Conservation (phyloP, 2,888 invertebrate species). For the Nebria salina region DNA sequence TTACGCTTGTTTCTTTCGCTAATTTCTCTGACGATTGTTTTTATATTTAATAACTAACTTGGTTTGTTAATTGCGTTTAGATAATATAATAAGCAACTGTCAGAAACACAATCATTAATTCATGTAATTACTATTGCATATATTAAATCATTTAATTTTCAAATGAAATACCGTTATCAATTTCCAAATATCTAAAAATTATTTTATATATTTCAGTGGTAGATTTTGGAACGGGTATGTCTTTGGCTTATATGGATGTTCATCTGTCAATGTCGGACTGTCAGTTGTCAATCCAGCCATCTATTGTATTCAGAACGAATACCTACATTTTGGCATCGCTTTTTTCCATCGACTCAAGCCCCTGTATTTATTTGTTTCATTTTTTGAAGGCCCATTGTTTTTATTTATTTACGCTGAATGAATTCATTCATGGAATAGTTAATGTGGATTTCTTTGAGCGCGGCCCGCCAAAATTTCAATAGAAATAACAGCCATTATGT, state of each 20-base stretch:
- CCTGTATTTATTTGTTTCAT: slow-evolving; percentile 32
- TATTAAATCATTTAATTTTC: slow-evolving; percentile 33
- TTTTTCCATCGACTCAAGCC: slow-evolving; percentile 25
- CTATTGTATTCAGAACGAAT: slow-evolving; percentile 44
- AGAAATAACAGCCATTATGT: too few relatives aligned
- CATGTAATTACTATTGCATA: slow-evolving; percentile 23
- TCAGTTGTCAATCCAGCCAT: slow-evolving; percentile 44
- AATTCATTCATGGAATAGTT: slow-evolving; percentile 42
- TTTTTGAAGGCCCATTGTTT: background rate
- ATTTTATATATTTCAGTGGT: background rate
- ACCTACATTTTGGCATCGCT: slow-evolving; percentile 42
- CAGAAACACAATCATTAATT: slow-evolving; percentile 30
- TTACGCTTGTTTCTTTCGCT: background rate
- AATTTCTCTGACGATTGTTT: background rate
- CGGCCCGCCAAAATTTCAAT: background rate
- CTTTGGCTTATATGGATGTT: slow-evolving; percentile 41
- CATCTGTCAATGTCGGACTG: slow-evolving; percentile 44
- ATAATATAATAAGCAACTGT: slow-evolving; percentile 41
- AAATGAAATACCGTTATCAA: slow-evolving; percentile 30
- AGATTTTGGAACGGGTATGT: slow-evolving; percentile 11
- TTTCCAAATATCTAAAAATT: background rate
- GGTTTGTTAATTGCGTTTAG: slow-evolving; percentile 6
- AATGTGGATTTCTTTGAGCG: slow-evolving; percentile 23
- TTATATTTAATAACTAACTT: too few relatives aligned
- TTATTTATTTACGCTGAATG: background rate